Base-by-base conservation (phyloP, 2,113 vertebrate species). In the Tetraodon nigroviridis region DNA sequence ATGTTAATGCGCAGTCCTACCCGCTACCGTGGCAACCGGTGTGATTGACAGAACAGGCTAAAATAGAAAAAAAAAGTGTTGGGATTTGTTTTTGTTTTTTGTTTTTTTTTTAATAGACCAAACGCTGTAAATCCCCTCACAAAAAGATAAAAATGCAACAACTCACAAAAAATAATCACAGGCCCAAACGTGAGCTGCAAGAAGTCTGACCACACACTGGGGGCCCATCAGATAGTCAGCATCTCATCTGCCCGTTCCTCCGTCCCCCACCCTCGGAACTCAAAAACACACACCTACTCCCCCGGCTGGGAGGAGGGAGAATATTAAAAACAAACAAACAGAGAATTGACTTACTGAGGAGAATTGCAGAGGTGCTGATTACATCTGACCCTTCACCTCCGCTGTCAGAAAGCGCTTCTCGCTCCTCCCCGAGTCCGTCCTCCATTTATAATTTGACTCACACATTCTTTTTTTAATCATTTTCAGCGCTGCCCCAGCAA, bases 21-120 rank as follows among this genome's bases (percentile, higher is more conserved):
- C 55, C 19, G 1, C 81, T 61, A 18, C 79, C 61, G 83, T 86
- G 81, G 90, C 89, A 92, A 92, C 91, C 80, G 77, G 82, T 77
- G 83, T 94, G 93, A 96, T 86, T 93, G 95, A 93, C 93, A 92
- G 86, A 24, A 32, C 89, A 88, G 87, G 87, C 84, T 89, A 74
- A 48, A 45, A 68, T 53, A 61, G 15, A 61, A 42, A 56, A 58
- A 61, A 63, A 8, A 59, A 57, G 49, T 52, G 67, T 55, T n/a
- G 73, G 37, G 22, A 47, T 60, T 53, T 65, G 60, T 71, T 49
- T 50, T 56, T 42, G 68, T 66, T 73, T 47, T 8, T 48, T 48
- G 11, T 48, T 66, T 73, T 47, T 8, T 48, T 48, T 19, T 48
- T 48, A 8, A 18, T n/a, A n/a, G 15, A 24, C 58, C 44, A 64